Evolutionary conservation across 2,797 vertebrate genomes (phyloP), one percentile per base, ranked within the genome.

Genomic region (Cheirogaleus major): DNA sequence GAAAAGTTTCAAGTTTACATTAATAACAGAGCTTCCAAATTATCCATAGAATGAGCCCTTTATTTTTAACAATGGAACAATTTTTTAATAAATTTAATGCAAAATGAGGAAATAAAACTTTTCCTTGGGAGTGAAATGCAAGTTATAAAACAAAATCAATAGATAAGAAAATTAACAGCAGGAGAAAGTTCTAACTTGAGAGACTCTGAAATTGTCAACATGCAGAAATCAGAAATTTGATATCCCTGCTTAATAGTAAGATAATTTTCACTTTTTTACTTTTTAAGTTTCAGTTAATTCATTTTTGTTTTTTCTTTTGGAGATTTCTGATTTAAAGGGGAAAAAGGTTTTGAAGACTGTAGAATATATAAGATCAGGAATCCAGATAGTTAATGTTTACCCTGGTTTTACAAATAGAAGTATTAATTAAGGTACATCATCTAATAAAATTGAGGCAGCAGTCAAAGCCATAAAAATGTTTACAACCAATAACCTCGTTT

Each of bases 281-380:
- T 85, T 83, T 43, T 20, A 45, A 85, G 27, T 89, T 96, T 95
- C 45, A 63, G 35, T 83, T 65, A 65, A 50, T 72, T 89, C 27
- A 14, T 12, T 72, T 72, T 83, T 78, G 65, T 67, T 61, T 73
- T 72, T 55, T 48, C 65, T 65, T 67, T 84, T 63, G 18, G 35
- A 89, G 23, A n/a, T 50, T 96, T 95, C 65, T 83, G 23, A 75
- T 59, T 82, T 57, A 79, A 92, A 59, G 41, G 7, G 11, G 11
- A 41, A 4, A 11, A 32, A 76, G 35, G 2, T 61, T 84, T 89
- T 70, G 43, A 86, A 91, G 30, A 10, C 5, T 67, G 4, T 20
- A 67, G 32, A 91, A 79, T 52, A 75, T 35, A 4, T 43, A 93
- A 81, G n/a, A 85, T 20, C 20, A 63, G 55, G 52, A 96, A 96